phyloP scores from a whole-genome alignment of 2,888 invertebrate species.

The Lasius fuliginosus region DNA sequence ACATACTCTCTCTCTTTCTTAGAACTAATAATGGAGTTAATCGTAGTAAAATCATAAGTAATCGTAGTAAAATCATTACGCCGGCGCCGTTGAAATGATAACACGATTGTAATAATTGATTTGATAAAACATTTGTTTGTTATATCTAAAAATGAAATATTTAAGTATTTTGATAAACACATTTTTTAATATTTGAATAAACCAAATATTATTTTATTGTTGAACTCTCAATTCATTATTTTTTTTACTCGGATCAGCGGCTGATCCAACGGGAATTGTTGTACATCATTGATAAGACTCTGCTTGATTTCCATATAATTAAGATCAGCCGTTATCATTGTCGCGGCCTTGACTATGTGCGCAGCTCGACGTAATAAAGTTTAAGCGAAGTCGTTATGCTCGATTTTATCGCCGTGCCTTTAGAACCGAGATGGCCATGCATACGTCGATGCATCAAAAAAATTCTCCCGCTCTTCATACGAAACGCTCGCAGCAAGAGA shows the following conservation, averaged over 20 bases:
- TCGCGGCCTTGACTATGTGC: constrained; percentile 53
- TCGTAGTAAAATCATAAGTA: neutral
- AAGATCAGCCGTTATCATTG: constrained; percentile 62
- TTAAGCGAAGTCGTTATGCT: constrained; percentile 72
- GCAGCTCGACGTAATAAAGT: constrained; percentile 66
- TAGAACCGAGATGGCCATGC: constrained; percentile 34
- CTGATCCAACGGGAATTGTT: constrained; percentile 13
- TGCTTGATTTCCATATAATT: constrained; percentile 61
- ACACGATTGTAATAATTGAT: neutral
- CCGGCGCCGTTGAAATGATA: neutral
- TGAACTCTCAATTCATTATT: neutral
- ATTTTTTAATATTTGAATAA: neutral
- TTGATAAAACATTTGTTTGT: neutral
- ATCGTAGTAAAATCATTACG: neutral
- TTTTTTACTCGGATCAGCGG: neutral
- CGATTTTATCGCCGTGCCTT: constrained; percentile 64
- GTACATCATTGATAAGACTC: constrained; percentile 33
- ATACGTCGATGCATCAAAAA: constrained; percentile 49
- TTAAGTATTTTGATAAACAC: neutral
- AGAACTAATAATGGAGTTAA: neutral
- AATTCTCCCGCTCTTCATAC: constrained; percentile 1
- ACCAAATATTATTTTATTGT: neutral
- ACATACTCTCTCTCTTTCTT: neutral
- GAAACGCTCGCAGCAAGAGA: neutral
- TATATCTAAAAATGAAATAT: neutral